Conservation (phyloP, 2,113 vertebrate species). For the Osmerus mordax region DNA sequence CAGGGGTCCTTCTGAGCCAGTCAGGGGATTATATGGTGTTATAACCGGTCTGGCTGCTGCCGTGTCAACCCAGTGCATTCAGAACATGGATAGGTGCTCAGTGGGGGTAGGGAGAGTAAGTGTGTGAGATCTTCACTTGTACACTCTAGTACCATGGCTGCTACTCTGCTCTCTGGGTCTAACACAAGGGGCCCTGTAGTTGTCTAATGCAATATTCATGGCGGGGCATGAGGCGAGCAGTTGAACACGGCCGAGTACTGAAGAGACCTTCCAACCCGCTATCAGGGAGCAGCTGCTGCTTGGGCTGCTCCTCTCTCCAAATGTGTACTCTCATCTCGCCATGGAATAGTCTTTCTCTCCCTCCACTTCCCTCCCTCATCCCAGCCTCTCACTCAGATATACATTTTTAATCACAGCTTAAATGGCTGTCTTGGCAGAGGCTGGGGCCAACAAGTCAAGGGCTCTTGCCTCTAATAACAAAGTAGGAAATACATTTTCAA, state of each 20-base stretch:
- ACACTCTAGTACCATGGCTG: slow-evolving; percentile 32
- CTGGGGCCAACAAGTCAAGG: slow-evolving; percentile 71
- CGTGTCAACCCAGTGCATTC: slow-evolving; percentile 9
- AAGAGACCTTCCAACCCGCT: slow-evolving; percentile 61
- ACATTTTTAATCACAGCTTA: slow-evolving; percentile 79
- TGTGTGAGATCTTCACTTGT: slow-evolving; percentile 31
- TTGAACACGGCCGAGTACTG: slow-evolving; percentile 66
- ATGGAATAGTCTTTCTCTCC: slow-evolving; percentile 42
- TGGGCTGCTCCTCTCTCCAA: slow-evolving; percentile 41
- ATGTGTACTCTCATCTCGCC: slow-evolving; percentile 35
- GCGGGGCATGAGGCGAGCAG: slow-evolving; percentile 57
- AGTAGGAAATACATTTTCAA: slow-evolving; percentile 68
- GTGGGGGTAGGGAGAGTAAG: slow-evolving; percentile 4
- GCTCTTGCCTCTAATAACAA: slow-evolving; percentile 71
- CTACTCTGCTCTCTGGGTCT: slow-evolving; percentile 43
- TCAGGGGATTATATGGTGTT: slow-evolving; percentile 29
- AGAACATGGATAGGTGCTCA: slow-evolving; percentile 36
- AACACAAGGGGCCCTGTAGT: slow-evolving; percentile 62
- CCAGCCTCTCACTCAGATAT: slow-evolving; percentile 65
- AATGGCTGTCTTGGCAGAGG: slow-evolving; percentile 73
- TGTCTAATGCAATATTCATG: slow-evolving; percentile 75
- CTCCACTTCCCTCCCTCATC: slow-evolving; percentile 28
- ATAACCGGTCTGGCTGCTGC: slow-evolving; percentile 37
- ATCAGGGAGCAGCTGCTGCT: slow-evolving; percentile 68
- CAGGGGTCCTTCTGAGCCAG: slow-evolving; percentile 31